Conservation (phyloP, 2,113 vertebrate species). For the Cheirogaleus medius region DNA sequence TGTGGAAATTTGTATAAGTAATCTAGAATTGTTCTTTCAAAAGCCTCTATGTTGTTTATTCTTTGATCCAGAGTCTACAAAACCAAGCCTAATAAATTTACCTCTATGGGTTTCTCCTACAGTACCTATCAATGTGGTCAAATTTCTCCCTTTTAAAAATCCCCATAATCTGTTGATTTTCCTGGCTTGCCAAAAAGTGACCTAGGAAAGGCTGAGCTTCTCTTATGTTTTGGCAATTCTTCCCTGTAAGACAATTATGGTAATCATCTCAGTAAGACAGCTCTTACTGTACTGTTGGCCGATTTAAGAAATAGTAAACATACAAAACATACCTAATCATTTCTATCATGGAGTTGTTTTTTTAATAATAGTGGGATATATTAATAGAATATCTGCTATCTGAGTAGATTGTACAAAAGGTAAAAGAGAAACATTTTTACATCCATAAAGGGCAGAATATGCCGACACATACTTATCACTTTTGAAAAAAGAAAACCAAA, state of each 20-base stretch:
- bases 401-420: not conserved
- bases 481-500: not conserved
- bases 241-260: not conserved
- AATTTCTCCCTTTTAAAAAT: constrained; percentile 27
- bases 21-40: not conserved
- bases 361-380: not conserved
- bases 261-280: not conserved
- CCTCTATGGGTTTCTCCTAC: not conserved
- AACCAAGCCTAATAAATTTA: not conserved
- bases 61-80: not conserved
- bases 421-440: not conserved
- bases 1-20: not conserved
- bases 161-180: not conserved
- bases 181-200: not conserved
- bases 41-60: not conserved
- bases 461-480: not conserved
- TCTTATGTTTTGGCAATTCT: not conserved
- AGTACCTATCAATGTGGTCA: not conserved
- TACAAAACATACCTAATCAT: not conserved
- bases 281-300: not conserved
- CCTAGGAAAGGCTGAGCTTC: not conserved
- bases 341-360: not conserved
- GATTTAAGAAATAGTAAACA: not conserved
- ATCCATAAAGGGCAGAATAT: not conserved
- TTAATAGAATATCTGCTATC: not conserved